Evolutionary conservation across 2,888 invertebrate species (phyloP).

Genomic region (Sphaerophoria rueppellii): DNA sequence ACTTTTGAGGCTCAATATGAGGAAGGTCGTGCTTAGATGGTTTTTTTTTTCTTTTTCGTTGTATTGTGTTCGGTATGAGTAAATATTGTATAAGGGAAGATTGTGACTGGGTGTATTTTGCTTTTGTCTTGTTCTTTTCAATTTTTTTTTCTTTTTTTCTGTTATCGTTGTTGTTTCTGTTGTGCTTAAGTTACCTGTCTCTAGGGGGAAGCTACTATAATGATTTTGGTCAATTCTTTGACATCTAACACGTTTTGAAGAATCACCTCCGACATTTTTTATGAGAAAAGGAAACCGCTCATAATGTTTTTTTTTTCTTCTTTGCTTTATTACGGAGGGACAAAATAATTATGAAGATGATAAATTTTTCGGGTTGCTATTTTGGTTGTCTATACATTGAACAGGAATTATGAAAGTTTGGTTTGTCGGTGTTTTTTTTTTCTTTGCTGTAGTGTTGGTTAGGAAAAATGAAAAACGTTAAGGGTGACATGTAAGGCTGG

Average conservation of each 20-base stretch:
- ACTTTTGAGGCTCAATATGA: slow-evolving; percentile 24
- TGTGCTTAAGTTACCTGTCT: slow-evolving; percentile 41
- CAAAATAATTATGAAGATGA: background rate
- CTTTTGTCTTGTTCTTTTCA: slow-evolving; percentile 6
- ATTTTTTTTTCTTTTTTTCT: background rate
- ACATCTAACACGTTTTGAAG: slow-evolving; percentile 31
- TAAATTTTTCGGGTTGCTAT: background rate
- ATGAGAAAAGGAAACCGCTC: slow-evolving; percentile 19
- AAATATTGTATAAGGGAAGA: background rate
- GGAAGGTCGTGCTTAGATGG: slow-evolving; percentile 44
- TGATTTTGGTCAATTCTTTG: slow-evolving; percentile 55
- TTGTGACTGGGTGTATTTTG: background rate
- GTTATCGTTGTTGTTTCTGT: slow-evolving; percentile 5
- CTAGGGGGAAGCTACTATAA: slow-evolving; percentile 46
- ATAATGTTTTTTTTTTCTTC: slow-evolving; percentile 8
- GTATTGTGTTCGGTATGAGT: slow-evolving; percentile 61
- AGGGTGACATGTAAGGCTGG: too few relatives aligned
- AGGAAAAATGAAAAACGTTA: too few relatives aligned
- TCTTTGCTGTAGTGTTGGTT: too few relatives aligned
- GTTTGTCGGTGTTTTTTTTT: too few relatives aligned
- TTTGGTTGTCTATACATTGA: background rate
- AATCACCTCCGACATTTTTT: slow-evolving; percentile 30
- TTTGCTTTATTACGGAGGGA: background rate
- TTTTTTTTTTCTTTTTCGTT: slow-evolving; percentile 25
- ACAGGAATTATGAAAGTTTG: background rate